Conservation (phyloP, 2,888 invertebrate species). For the Parascotia fuliginaria region DNA sequence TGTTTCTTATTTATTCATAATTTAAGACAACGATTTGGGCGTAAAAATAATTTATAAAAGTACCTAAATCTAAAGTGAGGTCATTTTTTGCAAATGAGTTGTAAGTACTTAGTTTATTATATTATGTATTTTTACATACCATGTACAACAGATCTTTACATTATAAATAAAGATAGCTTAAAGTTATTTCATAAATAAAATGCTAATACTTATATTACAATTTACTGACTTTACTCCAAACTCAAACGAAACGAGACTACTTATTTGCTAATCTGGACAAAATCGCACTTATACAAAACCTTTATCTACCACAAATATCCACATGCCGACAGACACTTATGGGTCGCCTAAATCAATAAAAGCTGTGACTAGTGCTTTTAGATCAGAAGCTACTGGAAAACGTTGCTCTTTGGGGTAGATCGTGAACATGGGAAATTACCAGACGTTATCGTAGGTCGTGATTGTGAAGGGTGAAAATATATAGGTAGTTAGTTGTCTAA, state of each 20-base stretch:
- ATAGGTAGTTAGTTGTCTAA: neutral
- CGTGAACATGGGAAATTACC: constrained; percentile 44
- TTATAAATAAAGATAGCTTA: too few relatives aligned
- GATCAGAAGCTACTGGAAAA: constrained; percentile 30
- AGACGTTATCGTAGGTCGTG: constrained; percentile 72
- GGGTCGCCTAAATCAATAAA: constrained; percentile 43
- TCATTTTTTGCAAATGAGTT: too few relatives aligned
- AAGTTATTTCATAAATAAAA: too few relatives aligned
- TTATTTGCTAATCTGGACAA: neutral
- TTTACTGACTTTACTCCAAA: too few relatives aligned
- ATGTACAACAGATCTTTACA: too few relatives aligned
- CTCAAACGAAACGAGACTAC: neutral
- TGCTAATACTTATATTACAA: too few relatives aligned
- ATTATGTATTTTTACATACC: too few relatives aligned
- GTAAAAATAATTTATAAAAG: too few relatives aligned
- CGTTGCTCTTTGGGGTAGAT: constrained; percentile 41
- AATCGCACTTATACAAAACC: neutral
- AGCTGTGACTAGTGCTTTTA: constrained; percentile 26
- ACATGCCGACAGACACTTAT: constrained; percentile 4
- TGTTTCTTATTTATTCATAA: neutral
- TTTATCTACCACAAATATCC: constrained; percentile 6
- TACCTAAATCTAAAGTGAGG: too few relatives aligned
- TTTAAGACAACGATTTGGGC: too few relatives aligned
- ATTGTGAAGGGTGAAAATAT: constrained; percentile 43
- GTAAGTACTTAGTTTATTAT: too few relatives aligned